phyloP scores from a whole-genome alignment of 2,888 invertebrate genomes.

The Dolichomitus sp. region DNA sequence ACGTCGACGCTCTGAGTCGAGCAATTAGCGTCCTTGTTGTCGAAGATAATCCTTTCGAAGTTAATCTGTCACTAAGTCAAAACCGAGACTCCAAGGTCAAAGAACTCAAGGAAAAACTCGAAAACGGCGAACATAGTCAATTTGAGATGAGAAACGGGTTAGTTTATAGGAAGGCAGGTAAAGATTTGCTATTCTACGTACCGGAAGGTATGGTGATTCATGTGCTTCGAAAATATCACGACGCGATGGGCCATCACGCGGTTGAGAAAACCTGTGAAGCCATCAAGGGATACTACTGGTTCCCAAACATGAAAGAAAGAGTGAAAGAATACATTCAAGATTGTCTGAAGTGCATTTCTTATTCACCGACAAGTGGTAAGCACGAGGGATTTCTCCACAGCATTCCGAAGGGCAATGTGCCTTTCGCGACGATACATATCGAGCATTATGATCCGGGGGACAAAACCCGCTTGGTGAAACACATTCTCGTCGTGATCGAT shows the following conservation, averaged over 20 bases:
- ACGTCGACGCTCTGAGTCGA: slow-evolving; percentile 75
- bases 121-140: slow-evolving; percentile 41
- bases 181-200: slow-evolving; percentile 66
- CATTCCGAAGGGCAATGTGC: slow-evolving; percentile 63
- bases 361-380: slow-evolving; percentile 56
- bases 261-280: slow-evolving; percentile 62
- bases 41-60: slow-evolving; percentile 47
- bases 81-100: not conserved
- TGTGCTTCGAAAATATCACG: slow-evolving; percentile 64
- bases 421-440: slow-evolving; percentile 64
- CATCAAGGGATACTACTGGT: slow-evolving; percentile 63
- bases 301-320: slow-evolving; percentile 54
- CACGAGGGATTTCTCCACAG: slow-evolving; percentile 62
- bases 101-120: slow-evolving; percentile 43
- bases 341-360: slow-evolving; percentile 69
- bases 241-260: slow-evolving; percentile 68
- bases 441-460: slow-evolving; percentile 63
- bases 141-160: slow-evolving; percentile 68
- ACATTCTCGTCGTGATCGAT: slow-evolving; percentile 62
- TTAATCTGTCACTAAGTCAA: slow-evolving; percentile 58
- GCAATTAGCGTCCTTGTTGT: slow-evolving; percentile 19
- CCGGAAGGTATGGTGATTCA: slow-evolving; percentile 57
- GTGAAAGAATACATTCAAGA: slow-evolving; percentile 44
- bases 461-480: slow-evolving; percentile 23
- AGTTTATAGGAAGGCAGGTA: slow-evolving; percentile 62